A percentile compares a stretch with the other conserved stretches of the same genome.
Evolutionary conservation across 2,888 invertebrate genomes (phyloP).

Genomic region (Branchellion lobata): DNA sequence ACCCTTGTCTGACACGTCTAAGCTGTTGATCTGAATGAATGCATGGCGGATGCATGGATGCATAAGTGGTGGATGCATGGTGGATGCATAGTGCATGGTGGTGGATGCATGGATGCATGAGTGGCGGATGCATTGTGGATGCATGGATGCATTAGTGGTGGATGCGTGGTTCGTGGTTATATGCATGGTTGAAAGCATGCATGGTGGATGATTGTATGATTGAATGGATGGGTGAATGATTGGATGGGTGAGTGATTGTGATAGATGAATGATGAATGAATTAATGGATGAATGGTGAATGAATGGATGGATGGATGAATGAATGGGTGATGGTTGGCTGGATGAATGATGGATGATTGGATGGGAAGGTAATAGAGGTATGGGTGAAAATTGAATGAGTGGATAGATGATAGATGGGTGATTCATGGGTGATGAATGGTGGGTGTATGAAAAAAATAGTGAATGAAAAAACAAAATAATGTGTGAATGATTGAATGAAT

Average conservation of each 20-base stretch:
- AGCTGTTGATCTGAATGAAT: constrained; percentile 63
- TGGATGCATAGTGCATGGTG: constrained; percentile 49
- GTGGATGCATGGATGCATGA: constrained; percentile 13
- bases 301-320: not conserved
- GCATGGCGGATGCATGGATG: not conserved
- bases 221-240: not conserved
- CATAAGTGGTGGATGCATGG: not conserved
- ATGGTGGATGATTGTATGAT: not conserved
- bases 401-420: not conserved
- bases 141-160: constrained; percentile 7
- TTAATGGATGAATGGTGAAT: not conserved
- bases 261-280: no score
- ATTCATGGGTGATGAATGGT: no score
- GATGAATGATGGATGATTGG: not conserved
- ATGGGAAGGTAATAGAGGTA: not conserved
- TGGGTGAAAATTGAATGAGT: not conserved
- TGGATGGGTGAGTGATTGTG: not conserved
- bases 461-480: constrained; percentile 10
- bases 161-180: not conserved
- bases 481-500: not conserved
- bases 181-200: not conserved
- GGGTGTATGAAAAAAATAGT: not conserved
- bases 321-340: not conserved
- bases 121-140: not conserved
- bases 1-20: constrained; percentile 69